Conservation (phyloP, 2,888 invertebrate species). For the Polietes domitor region DNA sequence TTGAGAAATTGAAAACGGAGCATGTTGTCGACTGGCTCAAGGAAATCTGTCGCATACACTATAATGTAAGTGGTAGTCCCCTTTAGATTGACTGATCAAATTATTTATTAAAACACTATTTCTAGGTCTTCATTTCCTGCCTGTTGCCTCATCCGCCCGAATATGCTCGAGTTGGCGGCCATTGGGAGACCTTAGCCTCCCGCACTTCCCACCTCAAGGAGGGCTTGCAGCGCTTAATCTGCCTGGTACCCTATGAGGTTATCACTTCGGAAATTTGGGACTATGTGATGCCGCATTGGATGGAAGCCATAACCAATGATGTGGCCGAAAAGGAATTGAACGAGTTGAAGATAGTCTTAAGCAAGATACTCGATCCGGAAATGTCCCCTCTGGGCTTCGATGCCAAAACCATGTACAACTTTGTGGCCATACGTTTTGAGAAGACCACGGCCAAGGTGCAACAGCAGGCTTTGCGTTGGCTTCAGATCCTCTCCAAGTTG, state of each 20-base stretch:
- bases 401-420: conserved; percentile 96
- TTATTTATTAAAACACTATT: not conserved
- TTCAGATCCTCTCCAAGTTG: conserved; percentile 92
- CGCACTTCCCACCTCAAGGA: conserved; percentile 96
- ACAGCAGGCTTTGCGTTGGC: conserved; percentile 93
- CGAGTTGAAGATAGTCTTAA: conserved; percentile 91
- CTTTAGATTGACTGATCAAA: no score
- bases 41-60: conserved; percentile 90
- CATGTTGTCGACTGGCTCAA: conserved; percentile 96
- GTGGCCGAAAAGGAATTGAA: conserved; percentile 93
- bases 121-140: conserved; percentile 89
- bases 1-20: conserved; percentile 95
- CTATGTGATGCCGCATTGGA: conserved; percentile 99
- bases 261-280: conserved; percentile 98
- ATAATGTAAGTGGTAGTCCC: conserved; percentile 83
- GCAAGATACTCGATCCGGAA: conserved; percentile 98
- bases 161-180: conserved; percentile 96
- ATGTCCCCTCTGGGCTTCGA: conserved; percentile 97
- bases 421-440: conserved; percentile 92
- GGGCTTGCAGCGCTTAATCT: conserved; percentile 95
- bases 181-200: conserved; percentile 95
- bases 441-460: conserved; percentile 91
- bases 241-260: conserved; percentile 98
- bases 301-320: conserved; percentile 97
- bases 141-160: conserved; percentile 97